Conservation (phyloP, 1,140 invertebrate species). For the Drosophila tani region DNA sequence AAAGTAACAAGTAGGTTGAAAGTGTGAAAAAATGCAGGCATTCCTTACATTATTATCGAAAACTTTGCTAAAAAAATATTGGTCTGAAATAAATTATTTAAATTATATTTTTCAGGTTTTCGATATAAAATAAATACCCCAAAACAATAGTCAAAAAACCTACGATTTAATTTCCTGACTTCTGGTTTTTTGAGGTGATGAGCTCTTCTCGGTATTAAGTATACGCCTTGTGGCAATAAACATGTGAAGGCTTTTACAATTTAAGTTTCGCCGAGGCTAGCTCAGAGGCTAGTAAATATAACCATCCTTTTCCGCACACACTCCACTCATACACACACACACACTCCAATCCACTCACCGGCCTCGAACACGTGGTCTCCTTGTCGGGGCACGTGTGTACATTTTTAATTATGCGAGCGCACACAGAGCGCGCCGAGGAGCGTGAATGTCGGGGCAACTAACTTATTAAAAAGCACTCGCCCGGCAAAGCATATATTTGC, state of each 20-base stretch:
- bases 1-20: constrained; percentile 7
- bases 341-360: neutral
- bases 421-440: constrained; percentile 39
- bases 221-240: constrained; percentile 20
- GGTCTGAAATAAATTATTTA: neutral
- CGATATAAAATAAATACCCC: neutral
- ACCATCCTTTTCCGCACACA: constrained; percentile 6
- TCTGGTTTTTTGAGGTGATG: neutral
- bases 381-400: constrained; percentile 64
- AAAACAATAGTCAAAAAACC: too few relatives aligned
- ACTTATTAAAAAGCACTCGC: constrained; percentile 73
- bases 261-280: constrained; percentile 14
- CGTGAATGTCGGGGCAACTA: constrained; percentile 63
- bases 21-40: too few relatives aligned
- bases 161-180: neutral
- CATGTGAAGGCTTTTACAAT: constrained; percentile 24
- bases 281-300: constrained; percentile 25
- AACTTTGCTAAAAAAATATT: too few relatives aligned
- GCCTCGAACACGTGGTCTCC: constrained; percentile 21
- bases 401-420: constrained; percentile 76
- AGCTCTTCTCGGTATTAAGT: constrained; percentile 10
- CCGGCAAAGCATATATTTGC: constrained; percentile 62
- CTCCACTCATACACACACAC: neutral
- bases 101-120: too few relatives aligned
- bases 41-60: too few relatives aligned